Base-by-base conservation (phyloP, 2,113 vertebrate species). In the Pungitius pungitius region DNA sequence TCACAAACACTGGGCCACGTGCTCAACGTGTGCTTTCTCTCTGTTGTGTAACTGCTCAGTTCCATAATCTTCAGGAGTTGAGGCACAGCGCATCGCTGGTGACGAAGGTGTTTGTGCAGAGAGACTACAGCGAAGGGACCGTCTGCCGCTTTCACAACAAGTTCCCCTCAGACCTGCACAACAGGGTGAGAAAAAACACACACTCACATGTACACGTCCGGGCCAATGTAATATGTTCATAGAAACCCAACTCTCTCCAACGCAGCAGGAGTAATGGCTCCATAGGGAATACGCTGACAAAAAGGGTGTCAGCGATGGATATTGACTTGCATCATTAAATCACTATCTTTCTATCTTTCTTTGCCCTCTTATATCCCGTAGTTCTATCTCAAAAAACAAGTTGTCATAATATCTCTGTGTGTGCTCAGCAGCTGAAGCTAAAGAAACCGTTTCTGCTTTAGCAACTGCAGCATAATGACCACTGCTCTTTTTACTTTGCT, bases 111-210 rank as follows among this genome's bases (percentile, higher is more conserved):
- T 99, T 98, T 14, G 94, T 99, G 70, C 98, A 99, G 92, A 95
- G 98, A 85, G 97, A 99, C 86, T 99, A 99, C 93, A 96, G 95
- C 0, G 96, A 99, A 0, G 97, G 98, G n/a, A 99, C 97, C 76
- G 91, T 95, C 3, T 99, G 98, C 78, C 95, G 97, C 84, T 99
- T 99, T 93, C 97, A 96, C 92, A 96, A 93, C 78, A 99, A 99
- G 90, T 98, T 98, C 67, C 97, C 97, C 0, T 94, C 96, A 0
- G 98, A 99, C 89, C 91, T 99, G 74, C 96, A 99, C 86, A 98
- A 94, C 90, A 94, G 97, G 95, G 98, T 99, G 94, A 94, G 92
- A 70, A 66, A 60, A 78, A 1, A 63, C 37, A 27, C 47, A 42
- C 24, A n/a, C 65, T 30, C 66, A 20, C 27, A 20, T 9, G 43